Base-by-base conservation (phyloP, 2,888 invertebrate species). In the Liopterus haemorrhoidalis region DNA sequence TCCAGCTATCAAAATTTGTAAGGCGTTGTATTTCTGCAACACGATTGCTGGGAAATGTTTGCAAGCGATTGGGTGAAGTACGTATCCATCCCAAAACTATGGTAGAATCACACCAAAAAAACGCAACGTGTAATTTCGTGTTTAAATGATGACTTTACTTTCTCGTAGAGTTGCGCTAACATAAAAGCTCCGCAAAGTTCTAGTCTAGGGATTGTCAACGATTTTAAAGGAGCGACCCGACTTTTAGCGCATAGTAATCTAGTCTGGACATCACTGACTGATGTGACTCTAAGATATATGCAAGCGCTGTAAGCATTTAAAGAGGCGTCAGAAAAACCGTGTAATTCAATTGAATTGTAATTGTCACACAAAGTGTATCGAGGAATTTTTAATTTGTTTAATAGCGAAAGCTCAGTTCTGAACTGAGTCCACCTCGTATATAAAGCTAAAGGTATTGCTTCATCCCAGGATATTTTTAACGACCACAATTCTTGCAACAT, bases 41-140 rank as follows among this genome's bases (percentile, higher is more conserved):
- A 2, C 35, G 19, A 35, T 35, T 35, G 11, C 11, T 2, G 12
- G 21, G 20, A 35, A 35, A 19, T 2, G 35, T 35, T 35, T 35
- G 19, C 21, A 35, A 35, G 5, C 4, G 19, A 20, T 20, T 35
- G 21, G 35, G 12, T 19, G 35, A 12, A 6, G 35, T 35, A n/a
- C 21, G 19, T n/a, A 35, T 35, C 35, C 35, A 35, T 12, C n/a
- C n/a, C n/a, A 28, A 28, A n/a, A 28, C 28, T n/a, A 28, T 28
- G 5, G 6, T 28, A 5, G n/a, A 35, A 8, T 35, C 35, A 11
- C 20, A 20, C 35, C 35, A 35, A 11, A 35, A n/a, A 20, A 19
- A 20, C 16, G 8, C 21, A 19, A 8, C 35, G 20, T 20, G 11
- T 11, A 20, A 35, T 20, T 19, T 4, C 12, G n/a, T 20, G 12